Base-by-base conservation (phyloP, 2,888 invertebrate genomes). In the Acleris cristana region DNA sequence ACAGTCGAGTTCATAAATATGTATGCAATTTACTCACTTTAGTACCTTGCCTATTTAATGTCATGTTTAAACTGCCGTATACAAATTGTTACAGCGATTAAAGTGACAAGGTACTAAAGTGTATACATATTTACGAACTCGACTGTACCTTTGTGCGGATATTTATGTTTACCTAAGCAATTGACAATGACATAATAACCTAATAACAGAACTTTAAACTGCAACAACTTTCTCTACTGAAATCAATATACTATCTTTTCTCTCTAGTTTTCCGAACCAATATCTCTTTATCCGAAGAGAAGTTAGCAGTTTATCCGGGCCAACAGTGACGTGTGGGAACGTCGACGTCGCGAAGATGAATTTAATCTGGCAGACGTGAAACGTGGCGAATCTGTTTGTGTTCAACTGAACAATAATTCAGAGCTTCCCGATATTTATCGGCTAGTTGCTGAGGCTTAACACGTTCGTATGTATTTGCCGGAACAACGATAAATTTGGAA, bases 381-480 rank as follows among this genome's bases (percentile, higher is more conserved):
- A 53, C 77, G 69, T 72, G 77, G 76, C 78, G 79, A 83, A 83
- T 84, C 81, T 79, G 79, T 80, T 73, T 74, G 74, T 80, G 76
- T 77, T 73, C 71, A 83, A 84, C 82, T 75, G 72, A 77, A 72
- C 83, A 74, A 86, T 87, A 86, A 86, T 76, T 88, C 86, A 87
- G 76, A 73, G 82, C 76, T 77, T 76, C 74, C 79, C 86, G 79
- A 87, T 88, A 88, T 87, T 87, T 88, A 87, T 87, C 75, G 86
- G 83, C 76, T 80, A 79, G 83, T 85, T 82, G 79, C 14, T 78
- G 77, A 84, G 75, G 84, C 86, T 86, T 85, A 82, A 82, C 86
- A 85, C 83, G 84, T 83, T 74, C 79, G 74, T 79, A 76, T 82
- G 80, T 51, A 45, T 62, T 85, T 82, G 76, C 76, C 68, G 74